Conservation (phyloP, 2,888 invertebrate genomes). For the Plagodis dolabraria region DNA sequence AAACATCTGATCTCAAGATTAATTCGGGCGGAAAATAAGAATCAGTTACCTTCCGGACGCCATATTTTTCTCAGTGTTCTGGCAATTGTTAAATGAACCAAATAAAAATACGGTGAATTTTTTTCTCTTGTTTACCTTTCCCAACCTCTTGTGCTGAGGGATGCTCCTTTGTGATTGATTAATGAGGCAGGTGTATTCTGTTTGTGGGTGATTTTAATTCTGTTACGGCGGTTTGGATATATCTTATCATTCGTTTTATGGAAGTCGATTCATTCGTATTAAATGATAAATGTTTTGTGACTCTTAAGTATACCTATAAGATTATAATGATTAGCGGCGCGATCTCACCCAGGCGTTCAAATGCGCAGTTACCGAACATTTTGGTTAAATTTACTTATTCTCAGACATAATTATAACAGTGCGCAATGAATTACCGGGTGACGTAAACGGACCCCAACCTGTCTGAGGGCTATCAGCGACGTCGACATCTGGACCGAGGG, state of each 20-base stretch:
- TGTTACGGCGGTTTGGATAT: constrained; percentile 12
- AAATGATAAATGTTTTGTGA: too few relatives aligned
- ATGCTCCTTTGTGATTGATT: constrained; percentile 39
- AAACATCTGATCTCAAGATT: constrained; percentile 43
- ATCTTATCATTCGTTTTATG: constrained; percentile 2
- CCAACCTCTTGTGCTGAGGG: constrained; percentile 30
- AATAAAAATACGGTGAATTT: constrained; percentile 50
- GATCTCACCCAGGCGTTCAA: too few relatives aligned
- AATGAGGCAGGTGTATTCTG: constrained; percentile 24
- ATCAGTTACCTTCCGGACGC: constrained; percentile 48
- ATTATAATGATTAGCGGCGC: too few relatives aligned
- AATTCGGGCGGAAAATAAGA: constrained; percentile 61
- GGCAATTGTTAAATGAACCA: constrained; percentile 61
- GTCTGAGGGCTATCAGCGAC: too few relatives aligned
- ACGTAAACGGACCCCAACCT: too few relatives aligned
- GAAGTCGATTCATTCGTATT: too few relatives aligned
- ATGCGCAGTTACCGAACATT: too few relatives aligned
- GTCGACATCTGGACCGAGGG: too few relatives aligned
- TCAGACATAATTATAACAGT: too few relatives aligned
- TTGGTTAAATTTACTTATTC: too few relatives aligned
- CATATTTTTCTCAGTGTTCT: constrained; percentile 49
- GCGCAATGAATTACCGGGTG: too few relatives aligned
- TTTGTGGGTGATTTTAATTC: constrained; percentile 14
- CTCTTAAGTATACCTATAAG: too few relatives aligned
- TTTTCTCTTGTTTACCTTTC: constrained; percentile 50